A percentile compares a stretch with the other conserved stretches of the same genome.
Conservation (phyloP, 2,888 invertebrate genomes). For the Amiota mariae region DNA sequence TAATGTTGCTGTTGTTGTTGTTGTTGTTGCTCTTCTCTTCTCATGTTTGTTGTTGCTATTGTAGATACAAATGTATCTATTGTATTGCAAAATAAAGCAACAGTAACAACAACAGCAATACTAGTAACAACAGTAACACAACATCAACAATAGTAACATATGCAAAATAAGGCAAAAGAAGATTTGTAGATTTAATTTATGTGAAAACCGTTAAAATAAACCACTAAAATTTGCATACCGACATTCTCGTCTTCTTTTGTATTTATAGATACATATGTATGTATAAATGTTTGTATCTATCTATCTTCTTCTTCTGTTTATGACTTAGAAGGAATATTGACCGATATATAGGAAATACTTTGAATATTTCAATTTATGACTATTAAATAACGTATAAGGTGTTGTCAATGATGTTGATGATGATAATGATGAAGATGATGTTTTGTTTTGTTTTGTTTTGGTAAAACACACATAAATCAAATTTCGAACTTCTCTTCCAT, state of each 20-base stretch:
- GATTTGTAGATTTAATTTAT: constrained; percentile 58
- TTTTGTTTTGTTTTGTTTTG: no score
- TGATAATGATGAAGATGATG: no score
- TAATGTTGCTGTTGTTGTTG: constrained; percentile 27
- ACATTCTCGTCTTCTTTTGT: not conserved
- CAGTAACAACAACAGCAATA: constrained; percentile 3
- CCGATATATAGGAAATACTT: constrained; percentile 24
- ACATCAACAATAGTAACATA: not conserved
- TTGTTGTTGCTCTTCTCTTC: not conserved
- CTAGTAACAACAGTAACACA: not conserved
- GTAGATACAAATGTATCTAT: not conserved
- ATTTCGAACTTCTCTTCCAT: no score
- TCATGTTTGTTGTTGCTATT: constrained; percentile 37
- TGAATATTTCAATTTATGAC: not conserved
- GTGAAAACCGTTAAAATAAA: constrained; percentile 46
- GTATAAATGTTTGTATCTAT: not conserved
- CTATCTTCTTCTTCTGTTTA: not conserved
- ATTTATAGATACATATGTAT: no score
- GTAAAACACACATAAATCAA: no score
- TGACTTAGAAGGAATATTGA: not conserved
- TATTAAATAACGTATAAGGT: no score
- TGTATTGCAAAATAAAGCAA: constrained; percentile 25
- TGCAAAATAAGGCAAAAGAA: constrained; percentile 41
- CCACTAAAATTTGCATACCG: constrained; percentile 41
- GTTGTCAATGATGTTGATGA: no score